Base-by-base conservation (phyloP, 2,888 invertebrate species). In the Crematogaster levior region DNA sequence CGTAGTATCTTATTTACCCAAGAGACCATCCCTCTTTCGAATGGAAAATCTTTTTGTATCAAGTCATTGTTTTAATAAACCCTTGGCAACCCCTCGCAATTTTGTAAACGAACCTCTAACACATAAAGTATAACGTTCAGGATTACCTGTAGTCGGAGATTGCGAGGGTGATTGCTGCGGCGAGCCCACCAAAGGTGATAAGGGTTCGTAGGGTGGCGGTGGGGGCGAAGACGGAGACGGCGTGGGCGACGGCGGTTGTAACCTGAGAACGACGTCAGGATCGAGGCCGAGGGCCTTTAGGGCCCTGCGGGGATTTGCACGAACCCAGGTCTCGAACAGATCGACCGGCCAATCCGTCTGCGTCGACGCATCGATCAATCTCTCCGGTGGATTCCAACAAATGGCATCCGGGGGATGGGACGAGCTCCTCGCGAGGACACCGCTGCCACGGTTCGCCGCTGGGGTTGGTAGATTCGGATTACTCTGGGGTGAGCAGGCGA, bases 321-420 rank as follows among this genome's bases (percentile, higher is more conserved):
- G 94, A 58, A 97, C 96, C 93, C 96, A 97, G 82, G 95, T 95
- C 60, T 96, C 96, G 68, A 97, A 95, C 79, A 95, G 93, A 88
- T 96, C 96, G 12, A 96, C 95, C 86, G 96, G 95, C 87, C 95
- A 95, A 86, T 97, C 96, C 3, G 97, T 97, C 94, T 97, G 97
- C 15, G 96, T 96, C 60, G 94, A 93, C 2, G 91, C 92, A 65
- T 95, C 95, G 48, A 91, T 88, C 65, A 93, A 87, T 84, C 94
- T 88, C 12, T 88, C 88, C 12, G 93, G 91, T n/a, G 92, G 95
- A 92, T 97, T 97, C 96, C 97, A 97, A 90, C 97, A 97, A 94
- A 98, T 97, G 86, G 97, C 97, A 91, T 98, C 98, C 0, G 98
- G 97, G 0, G 98, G 98, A 95, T 98, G 98, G 2, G 98, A 98